phyloP scores from a whole-genome alignment of 1,140 invertebrate species.

The Drosophila kepulauana region DNA sequence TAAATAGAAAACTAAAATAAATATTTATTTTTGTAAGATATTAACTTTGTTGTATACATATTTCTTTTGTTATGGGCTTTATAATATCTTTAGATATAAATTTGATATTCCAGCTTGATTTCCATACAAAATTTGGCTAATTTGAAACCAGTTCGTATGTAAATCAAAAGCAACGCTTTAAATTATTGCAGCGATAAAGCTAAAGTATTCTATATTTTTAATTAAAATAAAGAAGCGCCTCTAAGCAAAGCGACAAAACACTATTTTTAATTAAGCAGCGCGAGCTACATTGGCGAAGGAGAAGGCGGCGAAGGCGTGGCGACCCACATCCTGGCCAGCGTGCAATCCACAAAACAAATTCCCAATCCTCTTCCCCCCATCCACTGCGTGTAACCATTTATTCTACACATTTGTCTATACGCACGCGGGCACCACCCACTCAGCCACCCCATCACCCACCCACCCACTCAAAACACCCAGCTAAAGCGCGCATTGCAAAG shows the following conservation, averaged over 20 bases:
- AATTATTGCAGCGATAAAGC: background rate
- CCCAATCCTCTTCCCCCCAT: slow-evolving; percentile 17
- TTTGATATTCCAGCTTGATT: too few species aligned
- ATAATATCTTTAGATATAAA: too few species aligned
- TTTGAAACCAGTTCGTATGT: background rate
- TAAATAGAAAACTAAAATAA: too few species aligned
- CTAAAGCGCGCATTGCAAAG: slow-evolving; percentile 65
- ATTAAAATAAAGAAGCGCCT: slow-evolving; percentile 17
- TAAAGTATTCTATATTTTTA: slow-evolving; percentile 20
- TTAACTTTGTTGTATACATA: background rate
- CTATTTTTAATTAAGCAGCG: slow-evolving; percentile 44
- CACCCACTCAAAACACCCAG: background rate
- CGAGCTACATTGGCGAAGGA: background rate
- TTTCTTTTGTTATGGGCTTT: too few species aligned
- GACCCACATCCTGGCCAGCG: slow-evolving; percentile 62
- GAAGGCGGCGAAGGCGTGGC: background rate
- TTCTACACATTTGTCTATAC: slow-evolving; percentile 41
- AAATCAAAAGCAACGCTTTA: background rate
- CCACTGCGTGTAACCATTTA: background rate
- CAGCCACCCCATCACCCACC: background rate
- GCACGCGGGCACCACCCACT: slow-evolving; percentile 7
- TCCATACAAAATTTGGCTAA: too few species aligned
- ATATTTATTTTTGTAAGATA: background rate
- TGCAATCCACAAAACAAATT: slow-evolving; percentile 34
- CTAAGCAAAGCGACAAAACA: slow-evolving; percentile 15